Evolutionary conservation across 1,140 invertebrate species (phyloP).

Genomic region (Teleopsis dalmanni): DNA sequence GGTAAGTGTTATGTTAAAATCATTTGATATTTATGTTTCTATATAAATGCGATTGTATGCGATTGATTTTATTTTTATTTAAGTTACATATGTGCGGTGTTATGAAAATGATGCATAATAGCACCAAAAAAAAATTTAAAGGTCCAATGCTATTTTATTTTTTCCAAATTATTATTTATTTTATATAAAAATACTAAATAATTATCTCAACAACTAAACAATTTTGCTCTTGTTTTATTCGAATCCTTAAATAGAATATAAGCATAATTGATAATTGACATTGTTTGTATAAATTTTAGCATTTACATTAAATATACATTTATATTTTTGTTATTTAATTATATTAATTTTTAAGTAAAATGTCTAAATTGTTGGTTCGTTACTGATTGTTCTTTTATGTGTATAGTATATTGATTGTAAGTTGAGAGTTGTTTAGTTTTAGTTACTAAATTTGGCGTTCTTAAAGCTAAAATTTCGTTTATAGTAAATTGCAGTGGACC

Average conservation of each 20-base stretch:
- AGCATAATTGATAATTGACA: too few relatives aligned
- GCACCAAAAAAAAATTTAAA: not conserved
- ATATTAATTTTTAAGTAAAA: not conserved
- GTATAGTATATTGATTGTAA: too few relatives aligned
- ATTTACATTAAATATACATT: too few relatives aligned
- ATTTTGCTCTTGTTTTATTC: not conserved
- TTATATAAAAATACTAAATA: not conserved
- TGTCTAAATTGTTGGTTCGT: constrained; percentile 3
- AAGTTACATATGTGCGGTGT: not conserved
- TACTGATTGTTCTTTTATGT: too few relatives aligned
- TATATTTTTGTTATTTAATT: not conserved
- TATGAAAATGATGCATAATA: not conserved
- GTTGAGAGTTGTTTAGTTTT: constrained; percentile 8
- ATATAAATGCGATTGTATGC: not conserved
- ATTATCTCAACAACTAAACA: not conserved
- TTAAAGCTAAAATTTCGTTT: not conserved
- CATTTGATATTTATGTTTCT: too few relatives aligned
- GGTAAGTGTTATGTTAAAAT: too few relatives aligned
- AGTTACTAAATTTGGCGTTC: not conserved
- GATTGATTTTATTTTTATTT: not conserved
- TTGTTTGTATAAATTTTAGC: too few relatives aligned
- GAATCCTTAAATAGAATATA: too few relatives aligned
- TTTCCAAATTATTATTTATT: constrained; percentile 1
- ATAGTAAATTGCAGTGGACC: constrained; percentile 8
- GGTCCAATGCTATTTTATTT: constrained; percentile 8